Conservation (phyloP, 2,797 vertebrate genomes). For the Pampus argenteus region DNA sequence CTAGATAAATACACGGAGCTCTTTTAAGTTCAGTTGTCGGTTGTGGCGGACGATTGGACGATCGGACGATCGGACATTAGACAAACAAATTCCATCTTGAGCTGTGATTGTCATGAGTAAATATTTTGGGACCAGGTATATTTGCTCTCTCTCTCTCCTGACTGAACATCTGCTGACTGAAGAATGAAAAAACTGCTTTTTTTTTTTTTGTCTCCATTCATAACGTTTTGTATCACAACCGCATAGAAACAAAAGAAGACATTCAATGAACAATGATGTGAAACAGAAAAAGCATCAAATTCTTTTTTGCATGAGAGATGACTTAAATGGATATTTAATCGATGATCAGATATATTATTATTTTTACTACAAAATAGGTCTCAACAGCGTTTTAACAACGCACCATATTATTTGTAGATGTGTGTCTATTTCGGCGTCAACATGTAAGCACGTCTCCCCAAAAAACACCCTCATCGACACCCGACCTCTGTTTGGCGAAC, state of each 20-base stretch:
- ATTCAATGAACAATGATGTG: no score
- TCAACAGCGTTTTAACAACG: neutral
- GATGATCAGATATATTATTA: no score
- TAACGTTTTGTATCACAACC: no score
- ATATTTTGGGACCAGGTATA: slow-evolving; percentile 33
- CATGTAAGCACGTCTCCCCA: slow-evolving; percentile 3
- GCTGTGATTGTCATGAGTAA: slow-evolving; percentile 18
- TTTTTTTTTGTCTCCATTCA: neutral
- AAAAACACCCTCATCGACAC: slow-evolving; percentile 44
- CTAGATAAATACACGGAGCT: slow-evolving; percentile 49
- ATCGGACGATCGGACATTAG: slow-evolving; percentile 1
- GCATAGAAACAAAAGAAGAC: no score
- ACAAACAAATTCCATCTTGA: slow-evolving; percentile 41
- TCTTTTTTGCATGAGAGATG: no score
- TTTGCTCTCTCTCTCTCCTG: neutral
- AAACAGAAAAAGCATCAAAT: no score
- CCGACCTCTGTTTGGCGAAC: slow-evolving; percentile 33
- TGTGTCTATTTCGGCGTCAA: neutral
- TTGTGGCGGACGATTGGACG: slow-evolving; percentile 32
- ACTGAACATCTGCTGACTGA: slow-evolving; percentile 2
- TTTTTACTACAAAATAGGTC: no score
- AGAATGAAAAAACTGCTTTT: neutral
- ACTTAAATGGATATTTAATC: no score
- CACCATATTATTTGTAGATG: neutral
- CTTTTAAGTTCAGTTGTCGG: slow-evolving; percentile 48